Evolutionary conservation across 1,140 invertebrate genomes (phyloP).

Genomic region (Macrobrachium nipponense): DNA sequence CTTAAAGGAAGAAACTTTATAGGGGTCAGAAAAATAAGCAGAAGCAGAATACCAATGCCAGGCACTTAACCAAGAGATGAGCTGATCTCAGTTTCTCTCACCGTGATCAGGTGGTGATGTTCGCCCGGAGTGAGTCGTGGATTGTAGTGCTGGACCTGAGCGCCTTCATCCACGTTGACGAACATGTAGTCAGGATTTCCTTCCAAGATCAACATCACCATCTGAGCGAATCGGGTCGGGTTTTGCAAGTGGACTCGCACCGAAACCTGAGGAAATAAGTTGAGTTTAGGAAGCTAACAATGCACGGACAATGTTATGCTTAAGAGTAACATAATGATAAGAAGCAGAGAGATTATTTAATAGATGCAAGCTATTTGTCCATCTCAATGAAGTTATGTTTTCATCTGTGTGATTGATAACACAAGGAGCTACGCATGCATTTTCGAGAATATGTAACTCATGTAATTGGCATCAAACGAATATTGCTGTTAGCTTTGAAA

Average conservation of each 20-base stretch:
- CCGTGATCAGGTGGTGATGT: slow-evolving; percentile 71
- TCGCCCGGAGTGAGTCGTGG: slow-evolving; percentile 68
- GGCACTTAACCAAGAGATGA: too few relatives aligned
- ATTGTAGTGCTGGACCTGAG: slow-evolving; percentile 71
- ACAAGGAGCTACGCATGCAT: too few relatives aligned
- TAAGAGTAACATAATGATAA: not conserved
- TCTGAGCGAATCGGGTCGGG: slow-evolving; percentile 32
- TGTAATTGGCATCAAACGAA: too few relatives aligned
- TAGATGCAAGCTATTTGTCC: too few relatives aligned
- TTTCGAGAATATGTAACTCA: too few relatives aligned
- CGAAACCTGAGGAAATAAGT: slow-evolving; percentile 19
- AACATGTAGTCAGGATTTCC: slow-evolving; percentile 72
- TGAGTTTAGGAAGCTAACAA: not conserved
- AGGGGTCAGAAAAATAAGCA: too few relatives aligned
- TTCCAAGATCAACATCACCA: slow-evolving; percentile 68
- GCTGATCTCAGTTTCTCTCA: slow-evolving; percentile 64
- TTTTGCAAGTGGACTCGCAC: slow-evolving; percentile 52
- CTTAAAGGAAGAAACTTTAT: too few relatives aligned
- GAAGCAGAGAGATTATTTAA: not conserved
- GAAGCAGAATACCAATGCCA: too few relatives aligned
- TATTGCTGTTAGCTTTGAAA: too few relatives aligned
- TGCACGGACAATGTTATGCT: not conserved
- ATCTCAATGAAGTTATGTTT: too few relatives aligned
- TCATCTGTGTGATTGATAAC: too few relatives aligned
- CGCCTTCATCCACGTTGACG: slow-evolving; percentile 72